Evolutionary conservation across 2,113 vertebrate species (phyloP), one percentile per base, ranked within the genome.

Genomic region (Carlito syrichta): DNA sequence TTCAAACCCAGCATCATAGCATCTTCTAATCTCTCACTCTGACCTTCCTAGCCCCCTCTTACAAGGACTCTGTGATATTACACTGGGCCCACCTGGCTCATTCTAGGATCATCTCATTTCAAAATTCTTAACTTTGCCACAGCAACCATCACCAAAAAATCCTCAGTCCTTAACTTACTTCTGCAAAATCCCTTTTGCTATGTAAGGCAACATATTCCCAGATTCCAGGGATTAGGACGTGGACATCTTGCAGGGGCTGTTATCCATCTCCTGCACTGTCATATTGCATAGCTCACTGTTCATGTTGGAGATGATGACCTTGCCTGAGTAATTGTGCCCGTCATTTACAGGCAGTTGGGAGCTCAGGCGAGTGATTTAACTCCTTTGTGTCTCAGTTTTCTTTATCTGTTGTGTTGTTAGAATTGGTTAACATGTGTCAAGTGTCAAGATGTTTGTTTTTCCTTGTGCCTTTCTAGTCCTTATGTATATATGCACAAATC

Each of bases 221-320:
- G 16, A 43, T 48, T 40, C 20, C 1, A 9, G 48, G 40, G 27
- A 8, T 58, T 6, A 25, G 25, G 40, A 45, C 2, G 0, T 27
- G 8, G 66, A 25, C n/a, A 2, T 35, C 83, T 50, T 52, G 13
- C 4, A 32, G 32, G 22, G 63, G 16, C 38, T 6, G 0, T n/a
- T 27, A 14, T 66, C 71, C 73, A 48, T 5, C 12, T 8, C 40
- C 22, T 2, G 6, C 1, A 3, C 43, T 52, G 25, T 35, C 27
- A 0, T 9, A 0, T 54, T 2, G 54, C 73, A 13, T 1, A 68
- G 81, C 50, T 22, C 3, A 22, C 56, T 56, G 35, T 52, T 58
- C 4, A 0, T 13, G 5, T 50, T 43, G 43, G 77, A 74, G 52
- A n/a, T 43, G 12, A 20, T 20, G 43, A 43, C 48, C 32, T 22